These are phyloP conservation scores for Astyanax mexicanus DNA, from an alignment of 2,797 vertebrate species.

Conservation along the genomic window DNA sequence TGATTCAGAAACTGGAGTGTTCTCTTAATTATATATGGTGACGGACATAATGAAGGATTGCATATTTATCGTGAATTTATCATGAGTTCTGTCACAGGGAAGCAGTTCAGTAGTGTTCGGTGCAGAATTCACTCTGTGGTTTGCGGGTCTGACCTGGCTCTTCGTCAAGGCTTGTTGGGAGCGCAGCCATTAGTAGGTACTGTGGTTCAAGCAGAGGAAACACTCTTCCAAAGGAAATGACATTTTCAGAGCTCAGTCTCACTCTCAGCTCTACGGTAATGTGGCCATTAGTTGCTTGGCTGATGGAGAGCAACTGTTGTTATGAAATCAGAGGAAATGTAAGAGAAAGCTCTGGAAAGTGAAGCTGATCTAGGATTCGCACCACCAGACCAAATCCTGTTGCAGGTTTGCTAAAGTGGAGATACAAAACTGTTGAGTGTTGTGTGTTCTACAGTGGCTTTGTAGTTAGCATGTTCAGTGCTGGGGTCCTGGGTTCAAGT, in stretches of 20 bases:
- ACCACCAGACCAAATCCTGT: background rate
- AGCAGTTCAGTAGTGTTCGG: background rate
- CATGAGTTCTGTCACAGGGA: background rate
- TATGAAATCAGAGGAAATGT: slow-evolving; percentile 15
- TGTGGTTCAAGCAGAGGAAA: slow-evolving; percentile 29
- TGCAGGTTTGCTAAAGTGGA: background rate
- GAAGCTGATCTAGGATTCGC: background rate
- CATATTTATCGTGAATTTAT: background rate
- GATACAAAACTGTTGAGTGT: too few relatives aligned
- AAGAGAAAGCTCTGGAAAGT: background rate
- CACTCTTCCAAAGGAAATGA: slow-evolving; percentile 30
- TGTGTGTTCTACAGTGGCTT: too few relatives aligned
- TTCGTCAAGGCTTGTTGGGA: slow-evolving; percentile 24
- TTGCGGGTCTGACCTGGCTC: slow-evolving; percentile 21
- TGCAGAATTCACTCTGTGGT: slow-evolving; percentile 7
- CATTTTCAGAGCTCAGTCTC: slow-evolving; percentile 36
- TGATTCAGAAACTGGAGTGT: too few relatives aligned
- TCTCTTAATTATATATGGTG: too few relatives aligned
- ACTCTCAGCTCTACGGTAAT: slow-evolving; percentile 24
- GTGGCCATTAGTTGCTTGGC: slow-evolving; percentile 18
- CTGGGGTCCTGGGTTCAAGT: too few relatives aligned
- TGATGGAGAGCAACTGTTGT: background rate
- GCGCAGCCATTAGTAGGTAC: slow-evolving; percentile 12
- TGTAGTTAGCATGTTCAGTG: too few relatives aligned
- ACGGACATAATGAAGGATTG: too few relatives aligned